phyloP scores from a whole-genome alignment of 2,113 vertebrate genomes.

The Carassius gibelio region DNA sequence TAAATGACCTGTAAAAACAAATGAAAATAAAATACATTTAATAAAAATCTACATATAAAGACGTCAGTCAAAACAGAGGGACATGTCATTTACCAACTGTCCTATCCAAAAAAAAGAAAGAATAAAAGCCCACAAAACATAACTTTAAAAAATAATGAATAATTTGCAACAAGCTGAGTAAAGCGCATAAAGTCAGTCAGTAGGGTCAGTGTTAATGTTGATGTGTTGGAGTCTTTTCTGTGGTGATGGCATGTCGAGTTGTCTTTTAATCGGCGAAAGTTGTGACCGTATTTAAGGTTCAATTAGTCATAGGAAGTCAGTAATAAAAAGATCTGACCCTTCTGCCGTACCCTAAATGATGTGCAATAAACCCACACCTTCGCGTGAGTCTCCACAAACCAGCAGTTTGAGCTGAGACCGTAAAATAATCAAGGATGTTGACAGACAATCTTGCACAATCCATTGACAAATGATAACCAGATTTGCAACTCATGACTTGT shows the following conservation, averaged over 20 bases:
- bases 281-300: constrained; percentile 7
- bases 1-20: background rate
- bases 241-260: background rate
- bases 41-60: background rate
- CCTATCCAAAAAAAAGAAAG: too few species aligned
- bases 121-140: too few species aligned
- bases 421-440: constrained; percentile 62
- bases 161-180: background rate
- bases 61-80: background rate
- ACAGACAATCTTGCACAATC: constrained; percentile 59
- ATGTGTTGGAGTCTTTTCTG: background rate
- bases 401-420: constrained; percentile 42
- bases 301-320: constrained; percentile 46
- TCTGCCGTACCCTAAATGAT: constrained; percentile 23
- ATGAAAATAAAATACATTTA: background rate
- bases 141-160: background rate
- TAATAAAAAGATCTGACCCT: constrained; percentile 48
- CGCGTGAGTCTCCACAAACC: constrained; percentile 14
- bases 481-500: constrained; percentile 55
- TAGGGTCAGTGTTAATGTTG: background rate
- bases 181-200: background rate
- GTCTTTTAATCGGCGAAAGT: constrained; percentile 1
- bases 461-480: constrained; percentile 58
- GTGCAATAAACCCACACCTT: constrained; percentile 53
- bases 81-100: background rate